Percentiles rank a stretch among this genome's conserved stretches.
Conservation (phyloP, 2,888 invertebrate genomes). For the Polydesmus complanatus region DNA sequence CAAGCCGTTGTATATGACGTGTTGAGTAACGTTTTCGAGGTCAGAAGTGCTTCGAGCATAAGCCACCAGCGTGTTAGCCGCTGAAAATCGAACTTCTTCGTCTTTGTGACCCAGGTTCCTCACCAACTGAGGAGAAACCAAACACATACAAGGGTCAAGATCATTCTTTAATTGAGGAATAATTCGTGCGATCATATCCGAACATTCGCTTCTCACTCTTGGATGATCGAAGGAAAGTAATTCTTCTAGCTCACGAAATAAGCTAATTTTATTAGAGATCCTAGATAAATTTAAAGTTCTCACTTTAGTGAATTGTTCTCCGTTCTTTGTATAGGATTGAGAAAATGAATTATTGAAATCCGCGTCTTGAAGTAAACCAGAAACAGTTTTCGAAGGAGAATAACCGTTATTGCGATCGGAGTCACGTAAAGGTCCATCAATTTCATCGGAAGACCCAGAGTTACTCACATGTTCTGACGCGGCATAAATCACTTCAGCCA, state of each 20-base stretch:
- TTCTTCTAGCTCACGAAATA: conserved; percentile 31
- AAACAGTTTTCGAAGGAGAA: background rate
- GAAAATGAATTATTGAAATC: too few relatives aligned
- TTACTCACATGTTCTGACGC: conserved; percentile 1
- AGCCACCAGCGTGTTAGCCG: conserved; percentile 34
- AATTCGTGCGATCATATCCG: conserved; percentile 53
- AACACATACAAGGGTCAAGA: conserved; percentile 50
- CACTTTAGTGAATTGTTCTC: background rate
- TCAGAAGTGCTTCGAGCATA: conserved; percentile 35
- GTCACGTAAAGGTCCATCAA: background rate
- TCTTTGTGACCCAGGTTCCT: conserved; percentile 53
- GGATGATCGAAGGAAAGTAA: conserved; percentile 34
- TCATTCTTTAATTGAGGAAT: conserved; percentile 52
- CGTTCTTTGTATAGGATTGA: background rate
- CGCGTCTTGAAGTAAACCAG: background rate
- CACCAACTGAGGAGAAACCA: conserved; percentile 51
- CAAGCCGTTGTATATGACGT: conserved; percentile 32
- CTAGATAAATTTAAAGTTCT: background rate
- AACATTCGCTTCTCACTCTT: conserved; percentile 36
- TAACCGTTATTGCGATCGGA: background rate
- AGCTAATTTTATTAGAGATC: conserved; percentile 20
- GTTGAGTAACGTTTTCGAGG: conserved; percentile 31
- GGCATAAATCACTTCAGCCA: conserved; percentile 1
- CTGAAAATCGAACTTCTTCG: conserved; percentile 29
- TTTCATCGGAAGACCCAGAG: background rate